Evolutionary conservation across 1,140 invertebrate genomes (phyloP), one percentile per base, ranked within the genome.

Genomic region (Brachionus koreanus): DNA sequence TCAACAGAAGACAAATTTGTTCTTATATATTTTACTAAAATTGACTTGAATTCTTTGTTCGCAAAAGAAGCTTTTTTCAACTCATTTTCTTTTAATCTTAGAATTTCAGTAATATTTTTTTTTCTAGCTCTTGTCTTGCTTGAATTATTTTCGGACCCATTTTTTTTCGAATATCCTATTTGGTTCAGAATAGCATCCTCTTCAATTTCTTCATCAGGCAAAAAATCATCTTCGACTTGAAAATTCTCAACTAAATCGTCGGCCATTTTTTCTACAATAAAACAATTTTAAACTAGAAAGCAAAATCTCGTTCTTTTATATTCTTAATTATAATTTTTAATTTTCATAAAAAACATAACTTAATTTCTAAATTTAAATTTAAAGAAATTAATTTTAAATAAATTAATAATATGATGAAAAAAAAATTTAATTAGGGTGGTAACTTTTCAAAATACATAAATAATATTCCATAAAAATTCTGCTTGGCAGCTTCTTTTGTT

Each of bases 201-300:
- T 7, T 16, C 16, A 12, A 12, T 13, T 25, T 74, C 7, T 19
- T 33, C 25, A 25, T 9, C 12, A 3, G 69, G 39, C 25, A 74
- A 49, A 46, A 46, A 74, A 10, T 65, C 49, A 33, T 57, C 46
- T 12, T 79, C 76, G 3, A 79, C 13, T 43, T 39, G 16, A 25
- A 39, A 79, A 35, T 79, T 79, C 43, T 79, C 76, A 43, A 61
- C 76, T 65, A 79, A 61, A 79, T 79, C 76, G 39, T 79, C 76
- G 7, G 76, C 76, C 76, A 79, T 79, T 43, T 57, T 57, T 29
- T 29, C 29, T 29, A 29, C 29, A 29, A 29, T 29, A 29, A 29
- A 2, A 2, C 3, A 29, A 29, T 29, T 29, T 29, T 29, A 29
- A 29, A 29, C 3, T 29, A 29, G 29, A 29, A 29, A 2, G 1